Percentiles rank a stretch among this genome's conserved stretches.
Conservation (phyloP, 2,797 vertebrate species). For the Alca torda region DNA sequence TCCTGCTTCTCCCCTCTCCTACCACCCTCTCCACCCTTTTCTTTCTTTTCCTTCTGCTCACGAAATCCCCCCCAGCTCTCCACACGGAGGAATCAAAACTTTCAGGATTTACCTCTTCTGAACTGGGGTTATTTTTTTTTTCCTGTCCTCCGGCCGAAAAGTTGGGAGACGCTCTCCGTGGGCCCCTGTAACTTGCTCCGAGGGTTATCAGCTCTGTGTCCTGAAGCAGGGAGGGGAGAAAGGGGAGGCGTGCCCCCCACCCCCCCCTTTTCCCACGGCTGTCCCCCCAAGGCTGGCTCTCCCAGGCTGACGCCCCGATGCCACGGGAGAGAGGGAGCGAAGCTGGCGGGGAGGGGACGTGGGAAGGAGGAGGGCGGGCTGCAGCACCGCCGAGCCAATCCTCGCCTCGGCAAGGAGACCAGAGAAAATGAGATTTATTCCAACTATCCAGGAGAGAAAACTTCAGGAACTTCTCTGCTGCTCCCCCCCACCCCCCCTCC, state of each 20-base stretch:
- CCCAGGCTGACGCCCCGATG: conserved; percentile 34
- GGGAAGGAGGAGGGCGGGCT: conserved; percentile 63
- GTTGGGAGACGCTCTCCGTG: neutral
- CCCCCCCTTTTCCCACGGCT: neutral
- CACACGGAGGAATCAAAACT: neutral
- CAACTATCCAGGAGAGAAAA: conserved; percentile 68
- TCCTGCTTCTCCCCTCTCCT: neutral
- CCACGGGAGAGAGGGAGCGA: conserved; percentile 50
- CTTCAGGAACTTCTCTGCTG: conserved; percentile 48
- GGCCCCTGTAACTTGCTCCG: neutral
- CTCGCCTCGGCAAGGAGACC: conserved; percentile 15
- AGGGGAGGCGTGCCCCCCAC: neutral
- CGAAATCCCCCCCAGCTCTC: neutral
- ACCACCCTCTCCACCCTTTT: neutral
- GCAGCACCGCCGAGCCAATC: conserved; percentile 44
- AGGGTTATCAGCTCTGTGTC: neutral
- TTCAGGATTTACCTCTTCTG: conserved; percentile 58
- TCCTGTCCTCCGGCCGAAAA: neutral
- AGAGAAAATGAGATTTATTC: conserved; percentile 66
- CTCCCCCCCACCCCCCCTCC: neutral
- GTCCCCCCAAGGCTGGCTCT: neutral
- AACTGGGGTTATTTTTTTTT: neutral
- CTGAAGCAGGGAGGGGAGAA: neutral
- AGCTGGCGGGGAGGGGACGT: conserved; percentile 54
- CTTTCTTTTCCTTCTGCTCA: neutral